phyloP scores from a whole-genome alignment of 2,113 vertebrate species.

The Spheniscus mendiculus region DNA sequence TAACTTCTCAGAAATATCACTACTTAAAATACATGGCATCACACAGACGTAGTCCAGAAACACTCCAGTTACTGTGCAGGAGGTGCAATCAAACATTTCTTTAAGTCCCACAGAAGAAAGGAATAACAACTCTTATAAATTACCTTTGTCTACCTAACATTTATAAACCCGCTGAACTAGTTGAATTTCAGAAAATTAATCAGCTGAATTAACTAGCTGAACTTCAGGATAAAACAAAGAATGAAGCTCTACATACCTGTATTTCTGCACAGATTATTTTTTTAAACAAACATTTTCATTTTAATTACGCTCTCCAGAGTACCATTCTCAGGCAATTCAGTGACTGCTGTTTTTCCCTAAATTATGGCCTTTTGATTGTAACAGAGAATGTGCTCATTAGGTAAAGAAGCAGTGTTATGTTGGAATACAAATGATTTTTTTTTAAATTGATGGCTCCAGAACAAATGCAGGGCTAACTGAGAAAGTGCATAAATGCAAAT shows the following conservation, averaged over 20 bases:
- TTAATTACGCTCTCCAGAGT: background rate
- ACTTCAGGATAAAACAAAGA: background rate
- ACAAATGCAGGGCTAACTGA: background rate
- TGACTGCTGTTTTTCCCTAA: background rate
- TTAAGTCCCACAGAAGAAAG: background rate
- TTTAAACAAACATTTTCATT: background rate
- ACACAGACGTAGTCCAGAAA: fast-evolving
- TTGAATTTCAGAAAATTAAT: background rate
- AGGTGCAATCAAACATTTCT: background rate
- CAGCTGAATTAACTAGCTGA: background rate
- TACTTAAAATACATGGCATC: background rate
- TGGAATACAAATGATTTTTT: background rate
- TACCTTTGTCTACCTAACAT: background rate
- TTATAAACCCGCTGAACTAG: background rate
- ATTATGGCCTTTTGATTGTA: background rate
- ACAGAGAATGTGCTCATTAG: background rate
- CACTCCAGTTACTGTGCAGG: background rate
- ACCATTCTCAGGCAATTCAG: background rate
- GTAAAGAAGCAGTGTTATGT: background rate
- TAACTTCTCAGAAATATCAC: background rate
- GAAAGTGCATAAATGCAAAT: background rate
- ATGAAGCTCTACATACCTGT: background rate
- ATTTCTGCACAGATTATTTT: fast-evolving
- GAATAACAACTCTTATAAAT: background rate
- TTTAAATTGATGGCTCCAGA: background rate